Evolutionary conservation across 2,888 invertebrate species (phyloP).

Genomic region (Andrena flavipes): DNA sequence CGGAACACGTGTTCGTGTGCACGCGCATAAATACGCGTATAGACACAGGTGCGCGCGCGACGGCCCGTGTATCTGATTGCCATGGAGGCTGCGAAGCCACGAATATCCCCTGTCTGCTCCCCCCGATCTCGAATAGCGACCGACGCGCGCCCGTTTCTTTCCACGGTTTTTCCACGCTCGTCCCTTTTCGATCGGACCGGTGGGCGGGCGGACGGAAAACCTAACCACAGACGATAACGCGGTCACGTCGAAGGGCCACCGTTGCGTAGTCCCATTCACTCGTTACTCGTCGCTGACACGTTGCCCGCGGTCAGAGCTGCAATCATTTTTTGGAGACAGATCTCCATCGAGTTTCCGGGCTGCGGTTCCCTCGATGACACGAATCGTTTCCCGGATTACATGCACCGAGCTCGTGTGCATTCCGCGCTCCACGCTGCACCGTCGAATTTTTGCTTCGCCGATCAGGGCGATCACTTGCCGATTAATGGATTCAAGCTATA

Average conservation of each 20-base stretch:
- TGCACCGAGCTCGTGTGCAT: no score
- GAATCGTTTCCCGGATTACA: conserved; percentile 9
- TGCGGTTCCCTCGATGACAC: conserved; percentile 27
- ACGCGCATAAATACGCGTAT: conserved; percentile 25
- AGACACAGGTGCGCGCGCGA: conserved; percentile 32
- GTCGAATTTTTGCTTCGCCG: no score
- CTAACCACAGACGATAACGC: conserved; percentile 43
- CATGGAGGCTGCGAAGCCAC: neutral
- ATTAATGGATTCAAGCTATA: no score
- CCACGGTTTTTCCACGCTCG: neutral
- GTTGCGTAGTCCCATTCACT: conserved; percentile 11
- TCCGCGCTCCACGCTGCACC: no score
- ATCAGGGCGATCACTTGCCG: no score
- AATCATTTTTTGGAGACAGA: conserved; percentile 47
- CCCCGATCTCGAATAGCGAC: neutral
- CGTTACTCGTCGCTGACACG: conserved; percentile 6
- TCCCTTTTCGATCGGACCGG: conserved; percentile 15
- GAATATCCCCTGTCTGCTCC: neutral
- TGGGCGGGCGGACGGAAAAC: conserved; percentile 12
- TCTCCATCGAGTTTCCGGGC: conserved; percentile 21
- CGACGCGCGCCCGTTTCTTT: conserved; percentile 2
- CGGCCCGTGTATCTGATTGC: neutral
- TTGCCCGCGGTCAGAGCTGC: conserved; percentile 45
- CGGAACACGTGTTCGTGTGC: conserved; percentile 21
- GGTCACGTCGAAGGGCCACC: conserved; percentile 23